Percentiles rank a stretch among this genome's conserved stretches.
phyloP scores from a whole-genome alignment of 2,113 vertebrate genomes.

The Phainopepla nitens region DNA sequence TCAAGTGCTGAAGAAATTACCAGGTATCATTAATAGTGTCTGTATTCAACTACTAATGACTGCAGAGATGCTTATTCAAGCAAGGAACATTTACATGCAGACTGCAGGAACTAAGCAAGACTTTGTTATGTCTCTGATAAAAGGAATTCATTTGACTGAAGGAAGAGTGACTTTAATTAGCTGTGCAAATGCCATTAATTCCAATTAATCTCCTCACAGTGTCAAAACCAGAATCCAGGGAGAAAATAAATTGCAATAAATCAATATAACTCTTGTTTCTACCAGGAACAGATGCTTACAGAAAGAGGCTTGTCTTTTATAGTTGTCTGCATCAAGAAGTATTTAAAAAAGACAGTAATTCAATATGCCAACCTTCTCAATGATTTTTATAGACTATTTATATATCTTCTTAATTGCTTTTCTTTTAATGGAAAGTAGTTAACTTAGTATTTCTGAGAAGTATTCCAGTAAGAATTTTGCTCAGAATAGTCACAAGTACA shows the following conservation, averaged over 20 bases:
- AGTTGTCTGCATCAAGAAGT: slow-evolving; percentile 61
- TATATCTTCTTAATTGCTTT: slow-evolving; percentile 51
- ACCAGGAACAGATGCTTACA: slow-evolving; percentile 60
- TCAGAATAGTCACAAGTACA: not conserved
- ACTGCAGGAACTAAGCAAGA: slow-evolving; percentile 55
- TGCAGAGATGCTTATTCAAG: slow-evolving; percentile 45
- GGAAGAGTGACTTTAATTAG: slow-evolving; percentile 78
- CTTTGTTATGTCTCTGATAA: slow-evolving; percentile 73
- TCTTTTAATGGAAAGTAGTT: slow-evolving; percentile 35
- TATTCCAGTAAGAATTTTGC: not conserved
- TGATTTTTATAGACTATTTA: slow-evolving; percentile 51
- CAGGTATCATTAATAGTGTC: not conserved
- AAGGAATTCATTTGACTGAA: slow-evolving; percentile 75
- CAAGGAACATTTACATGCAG: slow-evolving; percentile 64
- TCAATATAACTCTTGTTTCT: slow-evolving; percentile 75
- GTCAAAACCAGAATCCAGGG: slow-evolving; percentile 71
- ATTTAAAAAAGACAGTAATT: slow-evolving; percentile 73
- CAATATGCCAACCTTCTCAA: slow-evolving; percentile 51
- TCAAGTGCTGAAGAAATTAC: slow-evolving; percentile 29
- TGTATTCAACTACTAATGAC: slow-evolving; percentile 35
- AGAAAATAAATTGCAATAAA: slow-evolving; percentile 76
- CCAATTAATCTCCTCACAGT: slow-evolving; percentile 77
- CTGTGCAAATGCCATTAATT: slow-evolving; percentile 79
- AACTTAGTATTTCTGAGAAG: slow-evolving; percentile 10
- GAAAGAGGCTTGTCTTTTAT: slow-evolving; percentile 66